Conservation (phyloP, 2,797 vertebrate species). For the Peromyscus eremicus region DNA sequence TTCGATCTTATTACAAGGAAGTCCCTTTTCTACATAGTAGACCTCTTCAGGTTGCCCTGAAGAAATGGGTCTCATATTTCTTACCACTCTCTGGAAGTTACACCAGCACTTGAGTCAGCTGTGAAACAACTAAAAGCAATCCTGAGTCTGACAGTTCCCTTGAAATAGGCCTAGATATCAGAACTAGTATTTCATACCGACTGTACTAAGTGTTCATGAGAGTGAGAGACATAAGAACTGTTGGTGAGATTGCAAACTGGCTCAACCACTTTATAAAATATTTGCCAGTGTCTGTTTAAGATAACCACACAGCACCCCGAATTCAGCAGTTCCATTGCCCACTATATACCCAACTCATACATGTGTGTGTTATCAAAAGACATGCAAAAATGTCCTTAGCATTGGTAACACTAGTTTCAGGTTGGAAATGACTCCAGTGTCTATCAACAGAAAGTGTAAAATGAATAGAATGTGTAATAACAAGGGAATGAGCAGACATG, state of each 20-base stretch:
- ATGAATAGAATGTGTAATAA: not conserved
- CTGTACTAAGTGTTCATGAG: not conserved
- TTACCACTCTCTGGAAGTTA: not conserved
- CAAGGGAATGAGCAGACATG: not conserved
- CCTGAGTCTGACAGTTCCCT: not conserved
- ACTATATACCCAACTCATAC: not conserved
- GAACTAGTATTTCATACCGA: not conserved
- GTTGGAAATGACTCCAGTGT: not conserved
- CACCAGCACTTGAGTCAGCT: not conserved
- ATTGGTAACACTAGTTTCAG: conserved; percentile 13
- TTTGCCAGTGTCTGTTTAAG: not conserved
- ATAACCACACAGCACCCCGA: not conserved
- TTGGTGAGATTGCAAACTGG: not conserved
- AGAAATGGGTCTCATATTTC: conserved; percentile 27
- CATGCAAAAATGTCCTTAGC: not conserved
- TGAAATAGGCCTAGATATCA: not conserved
- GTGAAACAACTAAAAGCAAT: conserved; percentile 1
- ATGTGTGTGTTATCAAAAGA: not conserved
- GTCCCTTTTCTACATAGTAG: not conserved
- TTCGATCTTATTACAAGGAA: not conserved
- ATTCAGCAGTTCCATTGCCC: not conserved
- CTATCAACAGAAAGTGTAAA: not conserved
- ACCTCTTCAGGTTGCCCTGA: not conserved
- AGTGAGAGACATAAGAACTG: not conserved
- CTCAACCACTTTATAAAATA: not conserved